phyloP scores from a whole-genome alignment of 1,140 invertebrate species.

The Diploscapter pachys region DNA sequence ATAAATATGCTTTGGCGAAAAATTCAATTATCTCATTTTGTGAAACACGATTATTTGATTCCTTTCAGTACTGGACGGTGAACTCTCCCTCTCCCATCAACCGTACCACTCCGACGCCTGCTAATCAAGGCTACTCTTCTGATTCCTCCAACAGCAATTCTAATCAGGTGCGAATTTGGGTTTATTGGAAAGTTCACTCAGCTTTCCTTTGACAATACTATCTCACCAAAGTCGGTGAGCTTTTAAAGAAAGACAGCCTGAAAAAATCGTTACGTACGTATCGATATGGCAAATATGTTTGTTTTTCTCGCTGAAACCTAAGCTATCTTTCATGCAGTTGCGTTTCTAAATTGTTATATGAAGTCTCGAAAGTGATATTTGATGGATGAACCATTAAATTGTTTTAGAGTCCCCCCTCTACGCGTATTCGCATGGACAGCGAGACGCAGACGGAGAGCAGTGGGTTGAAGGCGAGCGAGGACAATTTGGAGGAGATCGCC shows the following conservation, averaged over 20 bases:
- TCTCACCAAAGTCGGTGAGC: constrained; percentile 2
- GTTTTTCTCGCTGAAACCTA: neutral
- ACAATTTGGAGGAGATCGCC: constrained; percentile 6
- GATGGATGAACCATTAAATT: neutral
- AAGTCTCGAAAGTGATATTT: neutral
- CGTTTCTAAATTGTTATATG: neutral
- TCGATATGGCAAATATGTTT: neutral
- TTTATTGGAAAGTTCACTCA: constrained; percentile 26
- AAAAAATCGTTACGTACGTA: neutral
- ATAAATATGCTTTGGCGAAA: neutral
- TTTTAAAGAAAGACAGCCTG: neutral
- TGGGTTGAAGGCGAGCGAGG: neutral
- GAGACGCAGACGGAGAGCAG: neutral
- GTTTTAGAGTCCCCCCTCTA: neutral
- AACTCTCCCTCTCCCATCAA: constrained; percentile 4
- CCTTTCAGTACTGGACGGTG: neutral
- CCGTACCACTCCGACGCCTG: constrained; percentile 9
- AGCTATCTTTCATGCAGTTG: neutral
- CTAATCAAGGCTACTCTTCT: constrained; percentile 15
- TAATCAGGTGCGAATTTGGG: constrained; percentile 17
- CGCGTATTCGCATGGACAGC: neutral
- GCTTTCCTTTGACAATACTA: neutral
- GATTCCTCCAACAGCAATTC: constrained; percentile 29
- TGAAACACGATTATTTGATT: neutral
- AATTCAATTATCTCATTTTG: neutral